Conservation (phyloP, 1,140 invertebrate genomes). For the Dinothrombium tinctorium region DNA sequence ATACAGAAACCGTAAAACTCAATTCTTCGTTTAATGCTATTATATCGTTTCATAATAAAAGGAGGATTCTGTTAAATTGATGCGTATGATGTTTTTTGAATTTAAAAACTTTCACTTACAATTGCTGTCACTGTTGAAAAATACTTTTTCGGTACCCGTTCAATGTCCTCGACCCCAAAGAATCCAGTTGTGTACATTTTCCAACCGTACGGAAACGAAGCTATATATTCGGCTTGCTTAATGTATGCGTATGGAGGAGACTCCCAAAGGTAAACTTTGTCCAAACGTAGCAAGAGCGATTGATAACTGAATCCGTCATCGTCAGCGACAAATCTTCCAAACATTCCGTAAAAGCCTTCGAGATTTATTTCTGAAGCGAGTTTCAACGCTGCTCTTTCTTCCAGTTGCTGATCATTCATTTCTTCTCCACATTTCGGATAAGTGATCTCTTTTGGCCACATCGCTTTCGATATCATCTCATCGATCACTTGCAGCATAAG, state of each 20-base stretch:
- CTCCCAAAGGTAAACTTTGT: slow-evolving; percentile 27
- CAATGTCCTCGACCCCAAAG: too few species aligned
- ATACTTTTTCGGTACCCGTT: too few species aligned
- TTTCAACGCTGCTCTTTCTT: slow-evolving; percentile 7
- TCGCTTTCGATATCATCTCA: background rate
- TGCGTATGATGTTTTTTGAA: too few species aligned
- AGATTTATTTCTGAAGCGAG: slow-evolving; percentile 2
- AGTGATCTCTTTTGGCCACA: slow-evolving; percentile 5
- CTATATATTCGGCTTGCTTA: slow-evolving; percentile 35
- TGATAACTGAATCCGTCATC: slow-evolving; percentile 34
- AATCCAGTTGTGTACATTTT: too few species aligned
- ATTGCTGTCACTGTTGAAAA: slow-evolving; percentile 9
- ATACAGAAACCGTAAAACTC: slow-evolving; percentile 74
- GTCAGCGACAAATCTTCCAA: slow-evolving; percentile 30
- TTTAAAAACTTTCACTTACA: background rate
- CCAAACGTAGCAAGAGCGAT: slow-evolving; percentile 41
- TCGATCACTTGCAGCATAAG: slow-evolving; percentile 6
- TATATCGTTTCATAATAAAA: slow-evolving; percentile 13
- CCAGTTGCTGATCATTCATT: background rate
- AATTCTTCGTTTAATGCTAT: slow-evolving; percentile 15
- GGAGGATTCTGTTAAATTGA: slow-evolving; percentile 16
- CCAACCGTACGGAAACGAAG: too few species aligned
- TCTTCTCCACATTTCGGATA: slow-evolving; percentile 10
- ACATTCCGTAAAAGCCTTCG: slow-evolving; percentile 24
- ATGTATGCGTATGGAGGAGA: slow-evolving; percentile 17